Percentiles rank a stretch among this genome's conserved stretches.
phyloP scores from a whole-genome alignment of 1,140 invertebrate genomes.

The Bombus sibiricus region DNA sequence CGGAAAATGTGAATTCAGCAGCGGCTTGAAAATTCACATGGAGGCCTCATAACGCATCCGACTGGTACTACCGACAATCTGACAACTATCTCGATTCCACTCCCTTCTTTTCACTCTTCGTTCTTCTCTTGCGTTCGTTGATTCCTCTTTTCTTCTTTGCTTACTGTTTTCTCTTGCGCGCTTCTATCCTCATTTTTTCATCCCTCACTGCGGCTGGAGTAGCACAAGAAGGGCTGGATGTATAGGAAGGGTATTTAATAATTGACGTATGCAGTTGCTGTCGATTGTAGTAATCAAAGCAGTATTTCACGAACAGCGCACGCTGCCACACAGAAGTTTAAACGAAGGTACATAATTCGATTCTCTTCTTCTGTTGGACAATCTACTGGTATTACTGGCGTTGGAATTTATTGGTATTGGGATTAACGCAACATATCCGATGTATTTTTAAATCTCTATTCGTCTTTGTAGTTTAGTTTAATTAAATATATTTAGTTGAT shows the following conservation, averaged over 20 bases:
- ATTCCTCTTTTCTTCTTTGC: background rate
- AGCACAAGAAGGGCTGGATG: too few relatives aligned
- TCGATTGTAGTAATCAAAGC: background rate
- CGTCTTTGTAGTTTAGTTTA: background rate
- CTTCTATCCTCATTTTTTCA: background rate
- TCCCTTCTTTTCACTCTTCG: background rate
- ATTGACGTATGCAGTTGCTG: background rate
- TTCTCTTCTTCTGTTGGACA: background rate
- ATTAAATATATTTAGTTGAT: background rate
- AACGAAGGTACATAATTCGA: background rate
- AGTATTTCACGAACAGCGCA: background rate
- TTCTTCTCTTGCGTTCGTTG: background rate
- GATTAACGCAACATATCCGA: background rate
- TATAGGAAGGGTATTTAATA: background rate
- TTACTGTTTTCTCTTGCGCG: background rate
- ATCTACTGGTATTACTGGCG: background rate
- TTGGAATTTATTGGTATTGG: too few relatives aligned
- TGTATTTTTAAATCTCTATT: background rate
- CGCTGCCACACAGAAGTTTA: background rate
- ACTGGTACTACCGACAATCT: conserved; percentile 44
- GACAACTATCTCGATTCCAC: conserved; percentile 55
- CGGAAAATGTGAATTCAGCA: conserved; percentile 58
- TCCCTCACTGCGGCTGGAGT: background rate
- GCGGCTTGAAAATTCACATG: conserved; percentile 59
- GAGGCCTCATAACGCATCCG: conserved; percentile 56